These are phyloP conservation scores for Anhinga rufa DNA, from an alignment of 2,113 vertebrate genomes.

Conservation along the genomic window DNA sequence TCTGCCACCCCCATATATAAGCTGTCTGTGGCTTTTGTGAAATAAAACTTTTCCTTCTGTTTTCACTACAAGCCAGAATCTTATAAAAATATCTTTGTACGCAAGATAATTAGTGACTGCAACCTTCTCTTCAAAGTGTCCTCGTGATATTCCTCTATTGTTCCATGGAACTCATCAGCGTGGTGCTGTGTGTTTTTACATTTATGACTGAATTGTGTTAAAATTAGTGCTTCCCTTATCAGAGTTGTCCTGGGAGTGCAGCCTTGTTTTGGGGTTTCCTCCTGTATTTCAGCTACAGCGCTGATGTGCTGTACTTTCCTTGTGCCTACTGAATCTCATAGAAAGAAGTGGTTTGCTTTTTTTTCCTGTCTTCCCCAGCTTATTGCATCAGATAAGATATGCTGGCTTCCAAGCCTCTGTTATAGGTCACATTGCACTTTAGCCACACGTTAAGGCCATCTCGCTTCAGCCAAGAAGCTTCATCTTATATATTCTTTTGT, in stretches of 20 bases:
- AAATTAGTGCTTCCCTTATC: background rate
- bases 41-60: conserved; percentile 8
- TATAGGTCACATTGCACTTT: background rate
- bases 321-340: background rate
- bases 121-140: background rate
- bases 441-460: background rate
- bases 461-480: background rate
- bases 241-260: background rate
- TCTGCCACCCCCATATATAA: conserved; percentile 10
- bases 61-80: background rate
- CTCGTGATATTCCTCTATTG: background rate
- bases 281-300: background rate
- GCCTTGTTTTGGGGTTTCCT: background rate
- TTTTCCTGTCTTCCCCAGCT: background rate
- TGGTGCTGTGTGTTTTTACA: background rate
- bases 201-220: background rate
- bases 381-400: background rate
- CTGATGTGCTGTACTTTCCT: background rate
- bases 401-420: background rate
- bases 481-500: background rate
- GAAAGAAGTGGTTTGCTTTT: background rate
- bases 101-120: background rate
- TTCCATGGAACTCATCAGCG: background rate
- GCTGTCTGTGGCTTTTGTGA: conserved; percentile 5
- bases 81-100: background rate